Conservation (phyloP, 2,888 invertebrate species). For the Pollenia amentaria region DNA sequence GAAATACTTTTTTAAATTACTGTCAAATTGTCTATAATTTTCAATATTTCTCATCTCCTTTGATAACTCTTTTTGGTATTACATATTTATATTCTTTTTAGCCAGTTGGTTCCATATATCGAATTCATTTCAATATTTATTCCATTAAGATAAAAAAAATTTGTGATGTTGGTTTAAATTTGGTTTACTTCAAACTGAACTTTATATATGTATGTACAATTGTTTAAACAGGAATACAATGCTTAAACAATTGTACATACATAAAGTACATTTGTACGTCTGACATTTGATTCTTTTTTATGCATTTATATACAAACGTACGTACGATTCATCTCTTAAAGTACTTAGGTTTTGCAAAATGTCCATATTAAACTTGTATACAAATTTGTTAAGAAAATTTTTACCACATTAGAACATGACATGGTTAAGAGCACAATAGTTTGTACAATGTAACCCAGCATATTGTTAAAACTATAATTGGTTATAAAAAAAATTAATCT, state of each 20-base stretch:
- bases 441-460: background rate
- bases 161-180: background rate
- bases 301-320: no score
- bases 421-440: background rate
- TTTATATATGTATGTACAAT: no score
- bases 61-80: no score
- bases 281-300: no score
- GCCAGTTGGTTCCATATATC: background rate
- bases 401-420: constrained; percentile 28
- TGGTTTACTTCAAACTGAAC: background rate
- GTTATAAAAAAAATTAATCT: no score
- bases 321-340: background rate
- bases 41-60: no score
- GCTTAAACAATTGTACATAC: no score
- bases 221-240: no score
- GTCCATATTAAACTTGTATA: constrained; percentile 30
- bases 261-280: no score
- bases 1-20: no score
- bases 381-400: constrained; percentile 13
- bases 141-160: background rate
- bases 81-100: background rate
- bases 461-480: background rate
- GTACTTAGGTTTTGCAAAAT: background rate
- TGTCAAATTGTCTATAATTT: no score
- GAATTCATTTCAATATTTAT: background rate